Conservation (phyloP, 2,113 vertebrate species). For the Zeus faber region DNA sequence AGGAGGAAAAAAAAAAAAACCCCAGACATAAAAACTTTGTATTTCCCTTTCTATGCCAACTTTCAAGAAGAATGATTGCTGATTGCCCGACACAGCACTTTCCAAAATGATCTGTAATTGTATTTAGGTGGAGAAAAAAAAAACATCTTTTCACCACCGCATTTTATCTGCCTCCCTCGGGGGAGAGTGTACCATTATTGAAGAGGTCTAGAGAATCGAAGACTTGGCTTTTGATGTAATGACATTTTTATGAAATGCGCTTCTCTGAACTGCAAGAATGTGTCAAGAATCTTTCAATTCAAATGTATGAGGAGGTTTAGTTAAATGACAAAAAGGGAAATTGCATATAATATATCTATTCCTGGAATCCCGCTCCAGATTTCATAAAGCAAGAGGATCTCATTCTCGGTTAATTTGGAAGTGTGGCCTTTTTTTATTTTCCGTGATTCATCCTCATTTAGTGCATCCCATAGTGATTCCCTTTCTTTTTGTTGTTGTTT, state of each 20-base stretch:
- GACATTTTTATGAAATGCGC: conserved; percentile 36
- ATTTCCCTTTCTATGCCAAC: conserved; percentile 43
- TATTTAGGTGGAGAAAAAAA: conserved; percentile 64
- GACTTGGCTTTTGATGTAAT: conserved; percentile 38
- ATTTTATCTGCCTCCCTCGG: conserved; percentile 37
- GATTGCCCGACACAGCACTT: conserved; percentile 62
- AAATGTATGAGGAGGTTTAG: conserved; percentile 57
- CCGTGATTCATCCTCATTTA: not conserved
- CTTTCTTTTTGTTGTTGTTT: no score
- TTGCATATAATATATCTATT: not conserved
- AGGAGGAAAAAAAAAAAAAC: conserved; percentile 40
- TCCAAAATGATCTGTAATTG: conserved; percentile 66
- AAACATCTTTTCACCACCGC: conserved; percentile 51
- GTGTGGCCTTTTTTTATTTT: conserved; percentile 7
- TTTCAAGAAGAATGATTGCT: conserved; percentile 46
- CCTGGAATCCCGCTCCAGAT: conserved; percentile 15
- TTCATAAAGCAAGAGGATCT: conserved; percentile 18
- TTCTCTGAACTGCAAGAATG: conserved; percentile 27
- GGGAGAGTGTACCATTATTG: conserved; percentile 40
- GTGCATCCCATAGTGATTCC: no score
- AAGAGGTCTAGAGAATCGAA: conserved; percentile 29
- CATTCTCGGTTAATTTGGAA: conserved; percentile 12
- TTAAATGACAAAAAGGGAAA: conserved; percentile 26
- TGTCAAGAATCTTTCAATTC: conserved; percentile 41
- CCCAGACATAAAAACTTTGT: conserved; percentile 35